Base-by-base conservation (phyloP, 2,888 invertebrate genomes). In the Drosophila subsilvestris region DNA sequence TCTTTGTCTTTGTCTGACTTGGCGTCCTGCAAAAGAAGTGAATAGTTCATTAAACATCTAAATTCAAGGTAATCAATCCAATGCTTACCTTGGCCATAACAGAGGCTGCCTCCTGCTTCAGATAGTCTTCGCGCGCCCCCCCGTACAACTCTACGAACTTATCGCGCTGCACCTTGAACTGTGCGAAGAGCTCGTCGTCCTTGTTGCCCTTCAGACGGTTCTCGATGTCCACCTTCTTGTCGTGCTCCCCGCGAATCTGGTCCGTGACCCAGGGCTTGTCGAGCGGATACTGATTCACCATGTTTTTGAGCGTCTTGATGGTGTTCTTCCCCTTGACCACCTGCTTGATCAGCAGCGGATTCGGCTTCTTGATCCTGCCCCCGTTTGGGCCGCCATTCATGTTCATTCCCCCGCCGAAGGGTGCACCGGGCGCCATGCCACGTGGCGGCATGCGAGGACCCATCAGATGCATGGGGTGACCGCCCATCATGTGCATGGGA, bases 231-330 rank as follows among this genome's bases (percentile, higher is more conserved):
- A 94, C 93, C 79, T 94, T 93, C 75, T 93, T 93, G 43, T 89
- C 90, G 72, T 94, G 93, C 80, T 94, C 94, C 6, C 89, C 90
- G 77, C 93, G 93, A 50, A 94, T 93, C 25, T 93, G 92, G 14
- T 93, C 93, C 10, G 93, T 93, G 7, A 94, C 93, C 94, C 94
- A 94, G 0, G 94, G 93, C 85, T 94, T 94, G 29, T 93, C 93
- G 56, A 94, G 79, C 18, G 92, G 91, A 85, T 92, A 92, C 55
- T 92, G 92, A 79, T 91, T 92, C 3, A 90, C 86, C n/a, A 91
- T 86, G 71, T 91, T 91, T 57, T 90, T 91, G 0, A 92, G 78
- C 14, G 92, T 92, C 61, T 91, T 92, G 32, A 91, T 91, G 12
- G 88, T 88, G 67, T 87, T 90, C 63, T 91, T 91, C 20, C 88